These are phyloP conservation scores for Tryphoninae sp. DNA, from an alignment of 2,888 invertebrate genomes.

Conservation along the genomic window DNA sequence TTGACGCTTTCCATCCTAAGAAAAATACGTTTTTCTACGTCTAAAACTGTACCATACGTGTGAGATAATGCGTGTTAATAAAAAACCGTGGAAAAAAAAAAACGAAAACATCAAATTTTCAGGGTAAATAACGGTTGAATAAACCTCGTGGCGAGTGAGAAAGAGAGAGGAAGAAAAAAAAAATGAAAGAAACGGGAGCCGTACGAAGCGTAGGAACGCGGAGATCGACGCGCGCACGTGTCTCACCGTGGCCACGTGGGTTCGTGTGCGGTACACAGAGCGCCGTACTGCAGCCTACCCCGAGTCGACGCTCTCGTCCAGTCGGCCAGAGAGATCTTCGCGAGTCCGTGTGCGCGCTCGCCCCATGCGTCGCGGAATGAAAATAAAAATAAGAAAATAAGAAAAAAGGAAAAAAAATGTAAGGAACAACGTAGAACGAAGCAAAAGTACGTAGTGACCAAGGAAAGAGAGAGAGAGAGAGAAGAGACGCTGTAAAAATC, in stretches of 20 bases:
- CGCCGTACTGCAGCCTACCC: not conserved
- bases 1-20: not conserved
- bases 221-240: constrained; percentile 33
- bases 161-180: not conserved
- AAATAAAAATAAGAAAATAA: not conserved
- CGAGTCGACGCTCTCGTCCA: not conserved
- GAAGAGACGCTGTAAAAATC: not conserved
- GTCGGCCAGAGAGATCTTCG: not conserved
- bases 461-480: not conserved
- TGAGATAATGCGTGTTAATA: too few relatives aligned
- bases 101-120: not conserved
- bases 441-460: too few relatives aligned
- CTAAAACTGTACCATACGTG: too few relatives aligned
- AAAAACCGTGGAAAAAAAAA: not conserved
- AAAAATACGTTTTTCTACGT: too few relatives aligned
- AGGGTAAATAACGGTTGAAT: not conserved
- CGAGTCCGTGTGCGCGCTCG: not conserved
- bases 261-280: constrained; percentile 5
- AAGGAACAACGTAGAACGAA: too few relatives aligned
- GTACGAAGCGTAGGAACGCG: not conserved
- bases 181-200: not conserved
- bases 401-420: not conserved
- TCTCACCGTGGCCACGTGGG: constrained; percentile 49
- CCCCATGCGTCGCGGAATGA: not conserved
- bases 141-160: not conserved